Evolutionary conservation across 2,113 vertebrate species (phyloP), one percentile per base, ranked within the genome.

Genomic region (Synchiropus splendidus): DNA sequence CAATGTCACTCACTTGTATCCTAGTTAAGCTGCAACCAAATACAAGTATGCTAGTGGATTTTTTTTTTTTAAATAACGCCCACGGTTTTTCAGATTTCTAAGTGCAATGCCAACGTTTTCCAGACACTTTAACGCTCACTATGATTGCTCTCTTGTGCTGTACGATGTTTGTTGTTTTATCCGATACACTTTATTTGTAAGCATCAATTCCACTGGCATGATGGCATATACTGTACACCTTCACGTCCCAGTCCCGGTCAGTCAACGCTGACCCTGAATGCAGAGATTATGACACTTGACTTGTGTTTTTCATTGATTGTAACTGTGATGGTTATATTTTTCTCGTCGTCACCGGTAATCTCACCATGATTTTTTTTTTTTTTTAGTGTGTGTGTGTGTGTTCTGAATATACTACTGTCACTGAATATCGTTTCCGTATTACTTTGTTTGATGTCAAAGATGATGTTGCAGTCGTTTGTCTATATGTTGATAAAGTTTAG

Each of bases 331-430:
- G 58, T 70, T 75, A 45, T 48, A 57, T 60, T 67, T 65, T 38
- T 65, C 55, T 72, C 71, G 55, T 64, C 67, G 64, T 77, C 73
- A 73, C 47, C 41, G 42, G 69, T 77, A 71, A 49, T 82, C 80
- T 70, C 77, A 44, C 14, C 39, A 37, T 55, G 74, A 46, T 75
- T 69, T 75, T 4, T 27, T 27, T 27, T 33, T 12, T 44, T 33
- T n/a, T n/a, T n/a, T n/a, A n/a, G n/a, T 9, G 18, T 27, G 9
- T 15, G 56, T 51, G 48, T 41, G 59, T 74, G 66, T 74, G 71
- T 70, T 61, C 58, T 56, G 65, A 78, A 63, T 83, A 79, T 83
- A 87, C 84, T 87, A 86, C 85, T 87, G 85, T 82, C 80, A 85
- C 79, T 80, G 76, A 85, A 64, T 83, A 79, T 77, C 57, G 63